Evolutionary conservation across 2,888 invertebrate species (phyloP).

Genomic region (Nemoura dubitans): DNA sequence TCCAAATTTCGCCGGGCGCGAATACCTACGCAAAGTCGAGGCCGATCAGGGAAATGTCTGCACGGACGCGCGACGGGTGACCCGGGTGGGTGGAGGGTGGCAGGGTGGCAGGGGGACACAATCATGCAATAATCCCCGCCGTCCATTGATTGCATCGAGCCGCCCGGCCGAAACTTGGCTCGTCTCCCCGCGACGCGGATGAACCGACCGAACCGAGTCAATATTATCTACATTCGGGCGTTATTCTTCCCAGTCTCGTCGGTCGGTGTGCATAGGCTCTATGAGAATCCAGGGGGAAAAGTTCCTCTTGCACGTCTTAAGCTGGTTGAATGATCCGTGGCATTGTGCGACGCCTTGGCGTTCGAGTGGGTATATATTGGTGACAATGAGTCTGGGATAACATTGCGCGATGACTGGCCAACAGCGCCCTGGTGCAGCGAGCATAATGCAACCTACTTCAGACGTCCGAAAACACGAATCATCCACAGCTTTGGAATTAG

Average conservation of each 20-base stretch:
- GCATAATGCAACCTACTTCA: constrained; percentile 36
- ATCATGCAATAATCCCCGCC: constrained; percentile 38
- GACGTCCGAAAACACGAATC: constrained; percentile 14
- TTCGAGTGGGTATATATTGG: not conserved
- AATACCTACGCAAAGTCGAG: constrained; percentile 41
- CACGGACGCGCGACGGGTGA: constrained; percentile 28
- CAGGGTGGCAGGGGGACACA: constrained; percentile 33
- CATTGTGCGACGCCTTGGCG: not conserved
- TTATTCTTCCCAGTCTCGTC: constrained; percentile 13
- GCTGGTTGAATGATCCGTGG: not conserved
- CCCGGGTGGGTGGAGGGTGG: not conserved
- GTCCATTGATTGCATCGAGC: constrained; percentile 36
- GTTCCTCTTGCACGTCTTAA: not conserved
- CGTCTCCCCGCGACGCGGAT: not conserved
- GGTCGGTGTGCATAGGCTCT: not conserved
- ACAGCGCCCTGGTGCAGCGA: not conserved
- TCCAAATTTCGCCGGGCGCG: constrained; percentile 41
- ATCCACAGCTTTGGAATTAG: constrained; percentile 15
- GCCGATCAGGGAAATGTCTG: constrained; percentile 41
- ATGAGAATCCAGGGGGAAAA: not conserved
- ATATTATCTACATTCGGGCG: constrained; percentile 19
- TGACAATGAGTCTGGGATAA: constrained; percentile 32
- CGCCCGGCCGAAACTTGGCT: constrained; percentile 14
- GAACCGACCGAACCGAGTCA: constrained; percentile 8
- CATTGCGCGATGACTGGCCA: constrained; percentile 28